These are phyloP conservation scores for Saguinus oedipus DNA, from an alignment of 2,797 vertebrate genomes.

Conservation along the genomic window DNA sequence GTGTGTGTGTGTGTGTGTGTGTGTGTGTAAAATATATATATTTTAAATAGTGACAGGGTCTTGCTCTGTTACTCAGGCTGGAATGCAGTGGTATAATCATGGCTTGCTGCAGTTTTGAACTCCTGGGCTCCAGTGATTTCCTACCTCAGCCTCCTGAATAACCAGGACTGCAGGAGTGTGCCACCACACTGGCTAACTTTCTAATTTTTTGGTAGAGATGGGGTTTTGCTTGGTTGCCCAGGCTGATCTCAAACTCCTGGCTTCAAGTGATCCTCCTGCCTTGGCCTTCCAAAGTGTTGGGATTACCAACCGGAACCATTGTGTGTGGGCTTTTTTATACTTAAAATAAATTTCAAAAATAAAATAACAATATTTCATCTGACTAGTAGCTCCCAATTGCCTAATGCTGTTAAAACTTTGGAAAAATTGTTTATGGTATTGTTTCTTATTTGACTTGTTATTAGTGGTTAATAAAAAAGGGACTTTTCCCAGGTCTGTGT, in stretches of 20 bases:
- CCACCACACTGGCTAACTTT: background rate
- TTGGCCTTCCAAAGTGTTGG: background rate
- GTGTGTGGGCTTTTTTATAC: background rate
- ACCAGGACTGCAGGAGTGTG: background rate
- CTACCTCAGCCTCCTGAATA: background rate
- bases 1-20: fast-evolving
- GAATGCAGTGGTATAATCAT: background rate
- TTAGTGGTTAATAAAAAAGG: background rate
- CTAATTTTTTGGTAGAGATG: background rate
- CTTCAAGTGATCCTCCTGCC: background rate
- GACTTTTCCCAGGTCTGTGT: background rate
- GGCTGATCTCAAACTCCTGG: background rate
- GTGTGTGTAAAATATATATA: fast-evolving
- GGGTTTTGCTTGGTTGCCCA: background rate
- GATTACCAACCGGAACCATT: background rate
- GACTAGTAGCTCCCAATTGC: background rate
- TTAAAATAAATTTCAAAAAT: background rate
- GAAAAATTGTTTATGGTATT: background rate
- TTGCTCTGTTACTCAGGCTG: background rate
- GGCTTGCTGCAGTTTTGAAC: background rate
- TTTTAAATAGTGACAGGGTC: background rate
- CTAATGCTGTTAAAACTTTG: background rate
- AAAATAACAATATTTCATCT: background rate
- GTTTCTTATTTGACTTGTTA: background rate
- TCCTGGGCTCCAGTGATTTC: background rate